Conservation (phyloP, 2,113 vertebrate species). For the Casuarius casuarius region DNA sequence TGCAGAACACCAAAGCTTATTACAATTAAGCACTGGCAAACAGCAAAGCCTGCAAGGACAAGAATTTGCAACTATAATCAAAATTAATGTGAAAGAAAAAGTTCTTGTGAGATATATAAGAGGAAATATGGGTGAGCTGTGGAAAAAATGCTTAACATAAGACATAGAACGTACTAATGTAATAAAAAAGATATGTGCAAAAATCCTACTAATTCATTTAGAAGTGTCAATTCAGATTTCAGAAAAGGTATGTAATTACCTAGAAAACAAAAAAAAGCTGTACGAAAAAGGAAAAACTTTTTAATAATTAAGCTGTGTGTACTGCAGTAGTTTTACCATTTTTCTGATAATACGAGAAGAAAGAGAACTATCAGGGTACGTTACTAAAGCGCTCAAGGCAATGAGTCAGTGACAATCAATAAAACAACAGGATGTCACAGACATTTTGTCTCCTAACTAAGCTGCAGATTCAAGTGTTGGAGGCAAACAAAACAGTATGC, state of each 20-base stretch:
- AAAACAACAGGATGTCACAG: background rate
- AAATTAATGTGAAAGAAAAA: constrained; percentile 19
- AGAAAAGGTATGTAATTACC: background rate
- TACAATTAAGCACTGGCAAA: constrained; percentile 19
- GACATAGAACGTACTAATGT: background rate
- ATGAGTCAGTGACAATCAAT: background rate
- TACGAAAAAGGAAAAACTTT: background rate
- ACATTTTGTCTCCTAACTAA: background rate
- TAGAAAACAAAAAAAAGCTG: background rate
- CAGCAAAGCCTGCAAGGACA: background rate
- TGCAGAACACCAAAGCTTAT: constrained; percentile 32
- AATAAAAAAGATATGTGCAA: background rate
- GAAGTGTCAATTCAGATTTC: background rate
- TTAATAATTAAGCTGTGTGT: background rate
- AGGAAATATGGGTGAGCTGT: background rate
- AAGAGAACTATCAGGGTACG: background rate
- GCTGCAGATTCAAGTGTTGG: background rate
- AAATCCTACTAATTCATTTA: background rate
- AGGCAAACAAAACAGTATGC: background rate
- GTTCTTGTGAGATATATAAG: background rate
- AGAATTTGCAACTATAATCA: constrained; percentile 28
- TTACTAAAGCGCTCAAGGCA: background rate
- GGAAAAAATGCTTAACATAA: background rate
- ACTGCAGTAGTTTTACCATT: background rate
- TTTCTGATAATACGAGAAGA: background rate